Base-by-base conservation (phyloP, 1,140 invertebrate species). In the Pachypeltis micranthus region DNA sequence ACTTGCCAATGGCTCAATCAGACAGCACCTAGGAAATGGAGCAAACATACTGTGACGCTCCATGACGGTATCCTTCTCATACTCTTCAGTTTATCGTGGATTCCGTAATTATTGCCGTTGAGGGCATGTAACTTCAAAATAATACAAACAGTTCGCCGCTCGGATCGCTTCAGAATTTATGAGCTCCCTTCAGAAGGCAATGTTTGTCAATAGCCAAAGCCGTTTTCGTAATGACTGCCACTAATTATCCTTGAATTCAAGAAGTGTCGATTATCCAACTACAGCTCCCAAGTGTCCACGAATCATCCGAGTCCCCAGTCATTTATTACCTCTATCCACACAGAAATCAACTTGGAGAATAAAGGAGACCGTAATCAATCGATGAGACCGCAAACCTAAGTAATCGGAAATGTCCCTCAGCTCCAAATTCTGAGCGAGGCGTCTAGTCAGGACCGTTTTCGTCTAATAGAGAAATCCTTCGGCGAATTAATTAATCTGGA, bases 271-370 rank as follows among this genome's bases (percentile, higher is more conserved):
- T 10, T 51, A 16, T 51, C 47, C 47, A 21, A 51, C 23, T n/a
- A n/a, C n/a, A n/a, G n/a, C n/a, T n/a, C n/a, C n/a, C n/a, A n/a
- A n/a, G n/a, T n/a, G n/a, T n/a, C n/a, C n/a, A n/a, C n/a, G n/a
- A n/a, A n/a, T n/a, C n/a, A n/a, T n/a, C n/a, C n/a, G n/a, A n/a
- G 47, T 51, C 47, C 47, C 10, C 19, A 21, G 47, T 51, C 47
- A 51, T 51, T 51, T 51, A 51, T 51, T 51, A 51, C 47, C 47
- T 51, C 47, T 51, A 51, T 51, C 47, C 3, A 10, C 3, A 14
- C 12, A 10, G 19, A 10, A n/a, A 51, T 21, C 23, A 4, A 21
- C 7, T 10, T 21, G 12, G 19, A 51, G 12, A 51, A 51, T 51
- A 51, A 7, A 39, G 34, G 34, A 21, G 21, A 10, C 21, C 7